Base-by-base conservation (phyloP, 2,888 invertebrate genomes). In the Tachystola acroxantha region DNA sequence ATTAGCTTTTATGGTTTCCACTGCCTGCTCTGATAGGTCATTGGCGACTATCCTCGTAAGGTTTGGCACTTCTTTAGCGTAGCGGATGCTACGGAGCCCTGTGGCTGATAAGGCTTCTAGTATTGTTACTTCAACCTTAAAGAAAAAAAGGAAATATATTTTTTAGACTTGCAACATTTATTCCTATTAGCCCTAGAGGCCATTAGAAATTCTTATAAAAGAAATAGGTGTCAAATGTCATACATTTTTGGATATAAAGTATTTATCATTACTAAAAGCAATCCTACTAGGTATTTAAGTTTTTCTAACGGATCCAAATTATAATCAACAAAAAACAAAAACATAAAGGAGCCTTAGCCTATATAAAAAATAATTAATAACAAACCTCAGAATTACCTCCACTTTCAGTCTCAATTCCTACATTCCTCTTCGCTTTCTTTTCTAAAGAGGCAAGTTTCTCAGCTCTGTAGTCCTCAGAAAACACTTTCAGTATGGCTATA, bases 81-180 rank as follows among this genome's bases (percentile, higher is more conserved):
- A 99, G 10, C 99, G 91, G 51, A 99, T 95, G 42, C 99, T 97
- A 26, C 99, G 88, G 24, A 99, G 81, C 0, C 99, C 99, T 7
- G 98, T 97, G 0, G 99, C 99, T 11, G 99, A 94, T 25, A 99
- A 77, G 0, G 98, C 99, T 86, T 99, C 99, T 37, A 99, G 80
- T 50, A 99, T 92, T 36, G 88, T 81, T 27, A 94, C 75, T 6
- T 91, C 91, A 39, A 88, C 58, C 84, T 91, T 59, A 22, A 42
- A 58, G 10, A 7, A n/a, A n/a, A 10, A n/a, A n/a, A n/a, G n/a
- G n/a, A n/a, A n/a, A n/a, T n/a, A n/a, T n/a, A n/a, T n/a, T n/a
- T n/a, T n/a, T n/a, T n/a, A n/a, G n/a, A n/a, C n/a, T n/a, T n/a
- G n/a, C n/a, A n/a, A n/a, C n/a, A n/a, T n/a, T n/a, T n/a, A n/a